phyloP scores from a whole-genome alignment of 2,888 invertebrate species.

The Beris chalybata region DNA sequence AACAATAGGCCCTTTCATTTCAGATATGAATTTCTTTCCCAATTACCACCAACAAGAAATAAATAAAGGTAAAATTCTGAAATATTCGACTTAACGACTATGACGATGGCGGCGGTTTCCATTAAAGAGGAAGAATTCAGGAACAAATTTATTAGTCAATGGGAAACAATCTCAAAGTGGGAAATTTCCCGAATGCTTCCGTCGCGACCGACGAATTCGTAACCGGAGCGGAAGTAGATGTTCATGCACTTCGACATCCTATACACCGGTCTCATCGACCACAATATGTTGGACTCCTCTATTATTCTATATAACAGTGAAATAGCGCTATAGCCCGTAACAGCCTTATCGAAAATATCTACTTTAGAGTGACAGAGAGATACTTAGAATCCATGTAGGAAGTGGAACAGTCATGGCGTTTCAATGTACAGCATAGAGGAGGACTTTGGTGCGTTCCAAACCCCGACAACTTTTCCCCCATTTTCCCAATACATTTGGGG shows the following conservation, averaged over 20 bases:
- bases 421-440: conserved; percentile 13
- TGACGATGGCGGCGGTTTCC: conserved; percentile 24
- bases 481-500: conserved; percentile 26
- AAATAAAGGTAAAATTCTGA: too few species aligned
- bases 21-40: too few species aligned
- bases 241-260: conserved; percentile 40
- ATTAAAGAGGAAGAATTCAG: conserved; percentile 35
- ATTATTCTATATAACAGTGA: background rate
- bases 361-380: conserved; percentile 15
- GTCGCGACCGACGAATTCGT: conserved; percentile 42
- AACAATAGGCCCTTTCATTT: too few species aligned
- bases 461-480: background rate
- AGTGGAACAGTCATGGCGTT: conserved; percentile 14
- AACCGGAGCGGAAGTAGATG: conserved; percentile 41
- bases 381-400: conserved; percentile 19
- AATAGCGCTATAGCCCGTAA: background rate
- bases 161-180: conserved; percentile 43
- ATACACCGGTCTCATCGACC: conserved; percentile 34
- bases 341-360: background rate
- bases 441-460: conserved; percentile 5
- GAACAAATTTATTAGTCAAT: conserved; percentile 41
- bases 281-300: conserved; percentile 35
- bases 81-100: background rate
- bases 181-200: conserved; percentile 42
- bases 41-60: too few species aligned